A percentile compares a stretch with the other conserved stretches of the same genome.
Evolutionary conservation across 2,113 vertebrate species (phyloP).

Genomic region (Neopipo cinnamomea): DNA sequence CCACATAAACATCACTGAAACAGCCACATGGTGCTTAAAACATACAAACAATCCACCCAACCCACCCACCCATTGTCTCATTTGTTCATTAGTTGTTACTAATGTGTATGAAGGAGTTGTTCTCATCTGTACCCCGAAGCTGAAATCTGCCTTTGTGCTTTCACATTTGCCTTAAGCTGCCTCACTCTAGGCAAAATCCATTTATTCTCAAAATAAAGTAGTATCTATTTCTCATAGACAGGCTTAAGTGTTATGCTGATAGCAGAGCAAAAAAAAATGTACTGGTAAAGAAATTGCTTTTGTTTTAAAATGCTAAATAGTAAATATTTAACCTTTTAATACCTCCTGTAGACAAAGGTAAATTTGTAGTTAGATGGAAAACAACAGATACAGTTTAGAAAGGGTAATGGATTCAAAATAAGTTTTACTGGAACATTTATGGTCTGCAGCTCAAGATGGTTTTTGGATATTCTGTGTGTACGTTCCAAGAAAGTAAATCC

Average conservation of each 20-base stretch:
- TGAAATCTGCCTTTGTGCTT: rapidly evolving
- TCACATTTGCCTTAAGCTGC: not conserved
- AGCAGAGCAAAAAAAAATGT: not conserved
- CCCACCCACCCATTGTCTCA: not conserved
- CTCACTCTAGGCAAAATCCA: not conserved
- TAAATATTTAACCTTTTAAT: not conserved
- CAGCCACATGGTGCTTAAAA: not conserved
- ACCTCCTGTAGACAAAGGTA: not conserved
- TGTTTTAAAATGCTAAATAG: not conserved
- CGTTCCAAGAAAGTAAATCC: not conserved
- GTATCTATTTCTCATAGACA: not conserved
- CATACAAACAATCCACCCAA: rapidly evolving
- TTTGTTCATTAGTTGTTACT: not conserved
- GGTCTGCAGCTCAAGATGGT: not conserved
- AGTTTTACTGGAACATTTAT: not conserved
- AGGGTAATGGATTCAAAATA: not conserved
- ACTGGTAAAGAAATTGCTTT: not conserved
- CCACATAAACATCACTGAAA: not conserved
- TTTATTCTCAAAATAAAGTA: not conserved
- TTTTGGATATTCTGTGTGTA: not conserved
- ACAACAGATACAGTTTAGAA: not conserved
- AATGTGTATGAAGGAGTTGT: not conserved
- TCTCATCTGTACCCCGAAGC: not conserved
- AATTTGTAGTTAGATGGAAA: not conserved
- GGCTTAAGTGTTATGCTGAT: not conserved